A percentile compares a stretch with the other conserved stretches of the same genome.
These are phyloP conservation scores for Nesospiza acunhae DNA, from an alignment of 2,113 vertebrate genomes.

Conservation along the genomic window DNA sequence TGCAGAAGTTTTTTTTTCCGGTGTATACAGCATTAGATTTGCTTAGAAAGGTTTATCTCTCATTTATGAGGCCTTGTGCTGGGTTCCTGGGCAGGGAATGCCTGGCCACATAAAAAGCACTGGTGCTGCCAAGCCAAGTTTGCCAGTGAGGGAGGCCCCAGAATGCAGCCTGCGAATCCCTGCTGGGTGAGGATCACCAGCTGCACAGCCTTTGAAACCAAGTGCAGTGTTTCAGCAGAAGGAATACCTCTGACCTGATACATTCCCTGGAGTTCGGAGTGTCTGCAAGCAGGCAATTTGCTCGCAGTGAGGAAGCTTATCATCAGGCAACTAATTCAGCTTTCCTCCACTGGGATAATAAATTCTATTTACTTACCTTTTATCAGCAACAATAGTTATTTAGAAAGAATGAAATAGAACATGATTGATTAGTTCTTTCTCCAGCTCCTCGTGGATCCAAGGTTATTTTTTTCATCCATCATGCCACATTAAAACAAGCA, in stretches of 20 bases:
- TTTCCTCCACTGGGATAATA: slow-evolving; percentile 21
- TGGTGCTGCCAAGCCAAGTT: not conserved
- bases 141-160: not conserved
- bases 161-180: not conserved
- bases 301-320: slow-evolving; percentile 3
- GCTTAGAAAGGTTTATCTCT: not conserved
- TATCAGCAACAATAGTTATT: slow-evolving; percentile 42
- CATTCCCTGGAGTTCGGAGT: not conserved
- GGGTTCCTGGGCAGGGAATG: not conserved
- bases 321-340: slow-evolving; percentile 33
- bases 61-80: not conserved
- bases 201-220: not conserved
- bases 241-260: not conserved
- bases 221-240: not conserved
- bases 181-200: not conserved
- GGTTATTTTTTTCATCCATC: slow-evolving; percentile 52
- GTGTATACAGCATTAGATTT: not conserved
- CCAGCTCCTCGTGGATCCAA: slow-evolving; percentile 4
- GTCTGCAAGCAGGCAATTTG: slow-evolving; percentile 21
- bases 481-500: not conserved
- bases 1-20: not conserved
- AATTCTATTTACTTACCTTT: slow-evolving; percentile 56
- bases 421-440: slow-evolving; percentile 44
- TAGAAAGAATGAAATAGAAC: not conserved
- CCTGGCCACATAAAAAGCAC: not conserved